Percentiles rank a stretch among this genome's conserved stretches.
Evolutionary conservation across 2,797 vertebrate species (phyloP).

Genomic region (Ibycter americanus): DNA sequence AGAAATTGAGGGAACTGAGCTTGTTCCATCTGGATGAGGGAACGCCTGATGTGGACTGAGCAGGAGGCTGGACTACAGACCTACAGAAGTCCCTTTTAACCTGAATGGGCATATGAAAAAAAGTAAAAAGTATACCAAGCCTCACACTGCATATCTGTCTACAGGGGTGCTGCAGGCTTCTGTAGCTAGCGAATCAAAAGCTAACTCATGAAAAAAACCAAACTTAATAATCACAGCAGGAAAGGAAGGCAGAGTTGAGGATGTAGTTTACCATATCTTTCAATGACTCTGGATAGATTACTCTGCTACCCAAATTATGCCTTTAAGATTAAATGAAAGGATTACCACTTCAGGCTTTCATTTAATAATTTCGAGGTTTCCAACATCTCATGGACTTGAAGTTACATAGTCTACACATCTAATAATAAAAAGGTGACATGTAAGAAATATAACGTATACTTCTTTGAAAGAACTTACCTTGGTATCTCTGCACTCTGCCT

Average conservation of each 20-base stretch:
- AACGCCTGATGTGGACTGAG: neutral
- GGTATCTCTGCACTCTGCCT: constrained; percentile 92
- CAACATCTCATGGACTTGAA: neutral
- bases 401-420: neutral
- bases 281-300: neutral
- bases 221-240: neutral
- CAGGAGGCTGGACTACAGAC: neutral
- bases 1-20: neutral
- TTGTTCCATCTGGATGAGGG: neutral
- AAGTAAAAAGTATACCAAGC: constrained; percentile 46
- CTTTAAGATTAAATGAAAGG: neutral
- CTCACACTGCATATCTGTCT: constrained; percentile 79
- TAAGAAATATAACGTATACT: neutral
- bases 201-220: constrained; percentile 74
- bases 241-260: neutral
- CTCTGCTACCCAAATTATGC: neutral
- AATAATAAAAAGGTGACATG: neutral
- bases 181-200: constrained; percentile 78
- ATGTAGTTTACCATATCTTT: neutral
- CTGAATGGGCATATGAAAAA: neutral
- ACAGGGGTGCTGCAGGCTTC: constrained; percentile 79
- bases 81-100: neutral
- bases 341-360: neutral
- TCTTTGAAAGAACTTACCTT: constrained; percentile 81
- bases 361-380: neutral